Evolutionary conservation across 2,113 vertebrate genomes (phyloP), one percentile per base, ranked within the genome.

Genomic region (Panthera tigris): DNA sequence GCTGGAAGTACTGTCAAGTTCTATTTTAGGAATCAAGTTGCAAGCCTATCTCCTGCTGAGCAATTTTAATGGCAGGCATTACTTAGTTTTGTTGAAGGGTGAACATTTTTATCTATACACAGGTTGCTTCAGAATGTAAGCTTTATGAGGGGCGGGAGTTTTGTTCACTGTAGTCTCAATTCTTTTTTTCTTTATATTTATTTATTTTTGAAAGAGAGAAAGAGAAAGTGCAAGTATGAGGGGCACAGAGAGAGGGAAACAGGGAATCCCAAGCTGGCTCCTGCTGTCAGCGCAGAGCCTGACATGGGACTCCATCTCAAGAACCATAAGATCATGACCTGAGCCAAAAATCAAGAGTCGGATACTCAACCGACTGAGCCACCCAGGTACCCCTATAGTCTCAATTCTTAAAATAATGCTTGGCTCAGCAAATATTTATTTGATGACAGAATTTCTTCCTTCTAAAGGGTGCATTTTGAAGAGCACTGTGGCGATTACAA

Each of bases 11-110:
- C 79, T 13, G 89, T 92, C 89, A 92, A 92, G 89, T 74, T 61
- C 66, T 87, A 83, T 89, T 96, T 96, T 83, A 89, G 81, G 29
- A 48, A 87, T 68, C 39, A 92, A 33, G 36, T 96, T 33, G 69
- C 41, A 45, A 71, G 91, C 33, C 13, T 15, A 12, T 82, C 73
- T 50, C 92, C 41, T 71, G 11, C 31, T 3, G 12, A 82, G 41
- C 61, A 61, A 14, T 93, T 88, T 95, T 73, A 85, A 93, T 76
- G 81, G 85, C 55, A 82, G 76, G 66, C 45, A 48, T 13, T 39
- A 12, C 82, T 91, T 87, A 48, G 25, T 76, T 81, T 16, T 25
- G 41, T 76, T n/a, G 45, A 93, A 94, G 81, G 65, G 7, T 18
- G 39, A 95, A 96, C 6, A 12, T 33, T n/a, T 95, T 25, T 45